Evolutionary conservation across 2,797 vertebrate species (phyloP).

Genomic region (Chiropotes sagulatus): DNA sequence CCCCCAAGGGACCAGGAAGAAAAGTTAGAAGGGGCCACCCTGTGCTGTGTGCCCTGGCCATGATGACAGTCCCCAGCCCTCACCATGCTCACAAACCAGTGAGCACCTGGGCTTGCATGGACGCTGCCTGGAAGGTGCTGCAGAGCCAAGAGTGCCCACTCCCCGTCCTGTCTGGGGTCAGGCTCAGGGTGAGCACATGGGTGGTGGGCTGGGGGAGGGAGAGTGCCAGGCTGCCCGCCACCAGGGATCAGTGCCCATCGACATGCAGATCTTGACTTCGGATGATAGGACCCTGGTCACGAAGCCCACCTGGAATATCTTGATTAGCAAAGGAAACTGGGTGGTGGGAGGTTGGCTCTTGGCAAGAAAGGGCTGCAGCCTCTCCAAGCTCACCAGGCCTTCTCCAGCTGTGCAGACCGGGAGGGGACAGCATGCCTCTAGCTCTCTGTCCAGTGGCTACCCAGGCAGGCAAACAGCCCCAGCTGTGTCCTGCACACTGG

Average conservation of each 20-base stretch:
- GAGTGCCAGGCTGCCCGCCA: neutral
- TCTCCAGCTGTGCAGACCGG: neutral
- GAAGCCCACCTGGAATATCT: neutral
- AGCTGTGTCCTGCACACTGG: neutral
- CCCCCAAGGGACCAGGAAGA: neutral
- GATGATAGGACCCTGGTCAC: neutral
- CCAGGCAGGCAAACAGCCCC: neutral
- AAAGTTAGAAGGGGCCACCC: fast-evolving
- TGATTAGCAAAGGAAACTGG: neutral
- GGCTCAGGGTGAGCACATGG: neutral
- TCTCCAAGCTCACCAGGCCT: neutral
- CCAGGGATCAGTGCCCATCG: neutral
- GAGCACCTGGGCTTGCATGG: neutral
- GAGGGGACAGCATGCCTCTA: no score
- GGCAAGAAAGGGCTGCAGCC: neutral
- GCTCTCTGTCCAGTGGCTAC: neutral
- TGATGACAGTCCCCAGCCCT: neutral
- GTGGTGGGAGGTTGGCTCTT: neutral
- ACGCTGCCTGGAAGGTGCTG: fast-evolving
- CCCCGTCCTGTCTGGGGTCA: neutral
- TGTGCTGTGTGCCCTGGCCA: fast-evolving
- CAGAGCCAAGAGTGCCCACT: fast-evolving
- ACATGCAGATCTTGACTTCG: neutral
- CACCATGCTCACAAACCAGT: neutral
- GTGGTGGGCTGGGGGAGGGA: neutral